Conservation (phyloP, 2,113 vertebrate genomes). For the Colius striatus region DNA sequence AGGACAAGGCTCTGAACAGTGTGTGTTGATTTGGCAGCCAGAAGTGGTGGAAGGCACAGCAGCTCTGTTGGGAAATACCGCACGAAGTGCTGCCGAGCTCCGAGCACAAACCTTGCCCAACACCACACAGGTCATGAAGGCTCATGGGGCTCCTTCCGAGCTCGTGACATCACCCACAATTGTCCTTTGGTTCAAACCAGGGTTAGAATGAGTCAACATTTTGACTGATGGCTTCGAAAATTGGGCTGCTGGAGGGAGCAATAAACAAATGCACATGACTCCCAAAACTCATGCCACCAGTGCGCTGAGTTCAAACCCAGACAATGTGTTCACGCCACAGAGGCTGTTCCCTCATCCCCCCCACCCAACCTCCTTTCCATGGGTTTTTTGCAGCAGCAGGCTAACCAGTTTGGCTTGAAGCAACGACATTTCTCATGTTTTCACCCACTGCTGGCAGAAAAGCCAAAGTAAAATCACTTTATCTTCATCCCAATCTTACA, state of each 20-base stretch:
- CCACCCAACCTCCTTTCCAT: neutral
- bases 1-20: neutral
- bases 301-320: neutral
- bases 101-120: neutral
- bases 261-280: neutral
- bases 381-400: neutral
- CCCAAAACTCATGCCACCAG: neutral
- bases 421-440: neutral
- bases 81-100: neutral
- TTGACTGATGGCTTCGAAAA: neutral
- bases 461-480: neutral
- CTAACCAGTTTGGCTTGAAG: neutral
- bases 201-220: neutral
- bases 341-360: neutral
- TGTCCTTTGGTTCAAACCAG: neutral
- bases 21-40: neutral
- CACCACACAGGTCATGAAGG: neutral
- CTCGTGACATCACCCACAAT: fast-evolving
- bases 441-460: neutral
- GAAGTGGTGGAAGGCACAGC: neutral
- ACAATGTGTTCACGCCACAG: fast-evolving
- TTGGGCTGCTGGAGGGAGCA: neutral
- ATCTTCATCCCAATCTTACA: neutral
- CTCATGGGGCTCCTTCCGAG: neutral
- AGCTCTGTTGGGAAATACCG: neutral